phyloP scores from a whole-genome alignment of 2,113 vertebrate species.

The Oriolus oriolus region DNA sequence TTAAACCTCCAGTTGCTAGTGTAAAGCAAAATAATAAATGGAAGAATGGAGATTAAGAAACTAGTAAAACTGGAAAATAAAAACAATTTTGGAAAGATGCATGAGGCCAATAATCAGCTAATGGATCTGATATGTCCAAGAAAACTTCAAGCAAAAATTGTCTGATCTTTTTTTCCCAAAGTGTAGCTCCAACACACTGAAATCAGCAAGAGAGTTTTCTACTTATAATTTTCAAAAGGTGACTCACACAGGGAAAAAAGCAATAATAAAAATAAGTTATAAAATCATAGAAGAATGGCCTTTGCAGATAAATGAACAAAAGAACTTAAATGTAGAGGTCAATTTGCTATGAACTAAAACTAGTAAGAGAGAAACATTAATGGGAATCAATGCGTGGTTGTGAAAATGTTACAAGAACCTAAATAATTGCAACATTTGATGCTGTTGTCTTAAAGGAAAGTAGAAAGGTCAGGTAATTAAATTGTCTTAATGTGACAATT shows the following conservation, averaged over 20 bases:
- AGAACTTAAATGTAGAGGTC: not conserved
- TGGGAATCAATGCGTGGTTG: slow-evolving; percentile 43
- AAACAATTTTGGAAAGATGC: not conserved
- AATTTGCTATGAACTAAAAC: slow-evolving; percentile 4
- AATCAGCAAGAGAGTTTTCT: not conserved
- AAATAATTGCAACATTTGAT: slow-evolving; percentile 62
- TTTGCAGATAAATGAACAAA: not conserved
- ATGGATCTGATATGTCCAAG: not conserved
- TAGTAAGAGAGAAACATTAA: not conserved
- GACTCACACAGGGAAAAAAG: not conserved
- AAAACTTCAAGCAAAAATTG: not conserved
- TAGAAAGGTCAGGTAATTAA: slow-evolving; percentile 68
- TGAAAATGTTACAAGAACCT: slow-evolving; percentile 15
- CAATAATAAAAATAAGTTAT: not conserved
- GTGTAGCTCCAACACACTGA: not conserved
- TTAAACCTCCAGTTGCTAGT: not conserved
- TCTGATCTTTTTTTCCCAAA: rapidly evolving
- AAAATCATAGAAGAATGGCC: not conserved
- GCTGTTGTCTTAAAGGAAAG: slow-evolving; percentile 38
- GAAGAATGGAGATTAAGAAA: not conserved
- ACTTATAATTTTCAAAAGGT: not conserved
- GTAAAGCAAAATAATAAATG: not conserved
- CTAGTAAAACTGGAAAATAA: not conserved
- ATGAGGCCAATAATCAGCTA: not conserved
- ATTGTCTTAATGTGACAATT: slow-evolving; percentile 36